Evolutionary conservation across 2,797 vertebrate genomes (phyloP).

Genomic region (Protonibea diacanthus): DNA sequence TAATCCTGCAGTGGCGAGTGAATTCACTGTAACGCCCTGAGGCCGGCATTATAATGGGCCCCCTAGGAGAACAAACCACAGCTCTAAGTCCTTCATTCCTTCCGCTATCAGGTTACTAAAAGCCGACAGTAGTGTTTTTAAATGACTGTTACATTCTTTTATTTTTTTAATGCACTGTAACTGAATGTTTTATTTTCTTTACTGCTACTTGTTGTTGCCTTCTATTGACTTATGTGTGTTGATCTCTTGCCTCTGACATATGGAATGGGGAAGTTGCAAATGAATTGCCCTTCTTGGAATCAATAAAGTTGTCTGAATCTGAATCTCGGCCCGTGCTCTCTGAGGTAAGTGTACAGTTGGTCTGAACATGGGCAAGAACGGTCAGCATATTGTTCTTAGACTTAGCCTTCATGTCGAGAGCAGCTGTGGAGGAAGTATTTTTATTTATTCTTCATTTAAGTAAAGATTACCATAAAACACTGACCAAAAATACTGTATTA

Average conservation of each 20-base stretch:
- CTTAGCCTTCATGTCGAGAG: not conserved
- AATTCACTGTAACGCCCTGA: not conserved
- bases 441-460: not conserved
- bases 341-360: not conserved
- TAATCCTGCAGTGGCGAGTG: conserved; percentile 86
- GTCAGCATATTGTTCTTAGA: not conserved
- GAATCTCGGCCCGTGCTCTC: not conserved
- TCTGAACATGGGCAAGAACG: conserved; percentile 1
- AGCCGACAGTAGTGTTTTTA: not conserved
- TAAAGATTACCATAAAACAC: not conserved
- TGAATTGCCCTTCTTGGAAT: not conserved
- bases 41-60: not conserved
- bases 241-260: no score
- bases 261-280: no score
- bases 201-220: no score
- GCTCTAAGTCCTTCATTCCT: not conserved
- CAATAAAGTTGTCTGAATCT: not conserved
- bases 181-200: no score
- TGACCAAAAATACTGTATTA: not conserved
- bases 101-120: not conserved
- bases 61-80: not conserved
- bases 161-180: no score
- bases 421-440: not conserved
- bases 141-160: no score
- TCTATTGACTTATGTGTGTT: no score